A percentile compares a stretch with the other conserved stretches of the same genome.
phyloP scores from a whole-genome alignment of 2,888 invertebrate species.

The Tetragnatha montana region DNA sequence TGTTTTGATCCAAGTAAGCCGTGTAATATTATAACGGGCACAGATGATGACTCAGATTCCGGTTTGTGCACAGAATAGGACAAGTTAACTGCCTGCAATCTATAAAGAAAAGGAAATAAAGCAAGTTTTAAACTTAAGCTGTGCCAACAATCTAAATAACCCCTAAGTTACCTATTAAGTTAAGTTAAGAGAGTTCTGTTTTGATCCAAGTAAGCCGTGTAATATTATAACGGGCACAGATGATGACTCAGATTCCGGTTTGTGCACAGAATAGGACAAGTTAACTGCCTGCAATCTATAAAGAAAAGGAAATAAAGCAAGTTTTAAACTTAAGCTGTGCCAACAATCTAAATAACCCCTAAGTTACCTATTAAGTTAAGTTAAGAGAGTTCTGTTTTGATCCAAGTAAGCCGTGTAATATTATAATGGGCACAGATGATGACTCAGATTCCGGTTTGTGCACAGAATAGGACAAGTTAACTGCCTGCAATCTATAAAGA shows the following conservation, averaged over 20 bases:
- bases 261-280: constrained; percentile 25
- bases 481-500: no score
- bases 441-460: constrained; percentile 30
- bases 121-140: not conserved
- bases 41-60: constrained; percentile 10
- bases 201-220: constrained; percentile 91
- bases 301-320: not conserved
- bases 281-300: constrained; percentile 15
- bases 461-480: constrained; percentile 22
- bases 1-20: constrained; percentile 90
- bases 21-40: constrained; percentile 89
- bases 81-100: constrained; percentile 6
- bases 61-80: constrained; percentile 39
- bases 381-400: constrained; percentile 91
- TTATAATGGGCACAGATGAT: constrained; percentile 81
- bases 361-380: no score
- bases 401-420: constrained; percentile 91
- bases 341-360: no score
- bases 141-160: no score
- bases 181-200: no score
- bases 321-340: not conserved
- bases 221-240: constrained; percentile 84
- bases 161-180: no score
- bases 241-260: constrained; percentile 23
- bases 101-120: constrained; percentile 5